A percentile compares a stretch with the other conserved stretches of the same genome.
phyloP scores from a whole-genome alignment of 2,113 vertebrate genomes.

The Corythoichthys haematopterus region DNA sequence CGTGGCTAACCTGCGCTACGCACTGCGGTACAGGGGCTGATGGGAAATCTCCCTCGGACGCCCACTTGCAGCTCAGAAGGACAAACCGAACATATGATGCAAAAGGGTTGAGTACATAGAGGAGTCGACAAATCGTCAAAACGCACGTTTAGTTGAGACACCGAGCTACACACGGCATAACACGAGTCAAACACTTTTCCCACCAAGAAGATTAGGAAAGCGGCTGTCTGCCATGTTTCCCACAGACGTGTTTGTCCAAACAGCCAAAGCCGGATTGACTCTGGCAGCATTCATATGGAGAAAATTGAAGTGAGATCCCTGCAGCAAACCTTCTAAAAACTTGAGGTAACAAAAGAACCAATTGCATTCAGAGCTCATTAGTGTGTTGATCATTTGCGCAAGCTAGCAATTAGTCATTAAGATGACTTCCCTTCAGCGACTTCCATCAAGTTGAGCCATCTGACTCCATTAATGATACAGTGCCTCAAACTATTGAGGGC shows the following conservation, averaged over 20 bases:
- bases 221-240: constrained; percentile 1
- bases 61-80: constrained; percentile 52
- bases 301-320: constrained; percentile 12
- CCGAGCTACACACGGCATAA: neutral
- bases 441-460: neutral
- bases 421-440: neutral
- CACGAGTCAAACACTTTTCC: constrained; percentile 2
- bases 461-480: constrained; percentile 29
- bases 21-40: constrained; percentile 42
- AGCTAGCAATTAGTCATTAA: neutral
- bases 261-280: constrained; percentile 9
- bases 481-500: constrained; percentile 40
- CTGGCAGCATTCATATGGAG: constrained; percentile 3
- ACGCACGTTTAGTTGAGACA: neutral
- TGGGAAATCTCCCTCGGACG: constrained; percentile 58
- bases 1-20: constrained; percentile 61
- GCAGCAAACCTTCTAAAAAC: neutral
- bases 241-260: constrained; percentile 17
- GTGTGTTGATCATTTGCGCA: neutral
- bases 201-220: constrained; percentile 13
- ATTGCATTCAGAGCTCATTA: neutral
- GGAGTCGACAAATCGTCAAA: neutral
- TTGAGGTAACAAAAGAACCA: neutral
- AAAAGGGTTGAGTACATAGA: neutral
- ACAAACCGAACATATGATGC: constrained; percentile 7